Evolutionary conservation across 2,888 invertebrate species (phyloP), one percentile per base, ranked within the genome.

Genomic region (Cheilosia urbana): DNA sequence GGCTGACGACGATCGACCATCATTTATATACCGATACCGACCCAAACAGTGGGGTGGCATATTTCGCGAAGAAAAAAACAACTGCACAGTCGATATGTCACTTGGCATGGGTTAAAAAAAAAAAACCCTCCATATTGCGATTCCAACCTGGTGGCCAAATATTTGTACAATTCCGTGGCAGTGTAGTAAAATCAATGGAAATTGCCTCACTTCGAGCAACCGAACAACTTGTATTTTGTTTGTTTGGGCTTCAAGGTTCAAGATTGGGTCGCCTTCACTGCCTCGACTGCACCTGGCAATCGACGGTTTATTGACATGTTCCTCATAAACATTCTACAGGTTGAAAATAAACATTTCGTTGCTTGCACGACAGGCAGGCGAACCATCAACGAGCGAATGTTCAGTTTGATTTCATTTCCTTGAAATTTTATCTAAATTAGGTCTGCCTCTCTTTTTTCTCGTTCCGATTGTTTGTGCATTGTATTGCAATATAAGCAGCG

Each of bases 321-420:
- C 65, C 68, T 75, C 83, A 84, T 79, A 84, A 79, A 75, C 79
- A 79, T 84, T 84, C 83, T 75, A 84, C 83, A 84, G 83, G 83
- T 84, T 84, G 83, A 79, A 71, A 75, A 69, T 69, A 79, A 79
- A 83, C 83, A 78, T 69, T 60, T 68, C 24, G 51, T n/a, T 76
- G 79, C 69, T 69, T 79, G 83, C 79, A 78, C 65, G 65, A 19
- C 53, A 37, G 11, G 4, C 37, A 37, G 45, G 42, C 21, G 42
- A n/a, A 42, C 27, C 27, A 27, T 6, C 49, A 76, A 53, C 57
- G 62, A 62, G 34, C 40, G 51, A 75, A 75, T 79, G 75, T 57
- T 79, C 79, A 75, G 65, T 78, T 78, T 78, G 62, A 76, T 77
- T 83, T 49, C 49, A 57, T 83, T 83, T 73, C 83, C 68, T 68